Evolutionary conservation across 2,797 vertebrate species (phyloP).

Genomic region (Parauchenoglanis ngamensis): DNA sequence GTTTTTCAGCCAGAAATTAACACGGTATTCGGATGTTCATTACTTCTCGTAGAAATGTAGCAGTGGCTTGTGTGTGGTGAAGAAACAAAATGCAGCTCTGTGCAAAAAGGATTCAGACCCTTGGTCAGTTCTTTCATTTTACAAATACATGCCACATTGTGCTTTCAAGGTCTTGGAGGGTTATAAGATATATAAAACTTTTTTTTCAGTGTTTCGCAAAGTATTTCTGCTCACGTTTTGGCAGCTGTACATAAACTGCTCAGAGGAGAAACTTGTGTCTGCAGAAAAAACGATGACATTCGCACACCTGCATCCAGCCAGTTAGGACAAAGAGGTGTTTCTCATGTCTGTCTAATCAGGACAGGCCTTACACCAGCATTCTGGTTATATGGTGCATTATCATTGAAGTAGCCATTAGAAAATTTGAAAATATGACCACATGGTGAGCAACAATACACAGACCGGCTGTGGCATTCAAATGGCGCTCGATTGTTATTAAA

Average conservation of each 20-base stretch:
- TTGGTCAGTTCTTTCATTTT: background rate
- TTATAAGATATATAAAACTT: background rate
- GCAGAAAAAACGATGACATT: background rate
- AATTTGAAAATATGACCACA: background rate
- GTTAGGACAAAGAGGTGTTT: background rate
- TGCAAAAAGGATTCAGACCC: background rate
- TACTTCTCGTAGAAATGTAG: background rate
- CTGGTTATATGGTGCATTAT: background rate
- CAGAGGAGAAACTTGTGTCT: background rate
- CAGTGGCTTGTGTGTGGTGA: background rate
- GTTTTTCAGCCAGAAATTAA: conserved; percentile 95
- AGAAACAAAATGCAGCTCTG: background rate
- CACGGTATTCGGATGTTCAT: conserved; percentile 74
- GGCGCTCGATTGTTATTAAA: background rate
- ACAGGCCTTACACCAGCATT: background rate
- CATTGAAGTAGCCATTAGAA: background rate
- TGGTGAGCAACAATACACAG: background rate
- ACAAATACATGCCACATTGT: background rate
- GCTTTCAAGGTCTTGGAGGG: background rate
- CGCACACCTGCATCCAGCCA: background rate
- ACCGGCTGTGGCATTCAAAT: background rate
- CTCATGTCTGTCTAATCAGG: background rate
- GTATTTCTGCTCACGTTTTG: background rate
- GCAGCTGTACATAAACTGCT: background rate
- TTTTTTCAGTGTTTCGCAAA: background rate